Evolutionary conservation across 2,113 vertebrate genomes (phyloP).

Genomic region (Nesospiza acunhae): DNA sequence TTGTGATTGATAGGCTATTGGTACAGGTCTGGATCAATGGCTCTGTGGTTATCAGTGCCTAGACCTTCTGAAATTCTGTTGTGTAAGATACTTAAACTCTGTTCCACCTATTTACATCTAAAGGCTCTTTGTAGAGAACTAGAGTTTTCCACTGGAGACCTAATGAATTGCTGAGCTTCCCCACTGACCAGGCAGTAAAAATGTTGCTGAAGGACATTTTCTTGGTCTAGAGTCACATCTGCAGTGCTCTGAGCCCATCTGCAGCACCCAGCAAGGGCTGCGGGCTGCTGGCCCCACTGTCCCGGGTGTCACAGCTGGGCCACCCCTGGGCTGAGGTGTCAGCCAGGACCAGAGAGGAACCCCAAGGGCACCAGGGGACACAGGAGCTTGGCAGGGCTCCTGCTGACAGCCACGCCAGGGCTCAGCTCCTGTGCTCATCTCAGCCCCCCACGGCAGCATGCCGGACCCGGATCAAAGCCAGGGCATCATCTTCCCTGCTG

Average conservation of each 20-base stretch:
- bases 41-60: neutral
- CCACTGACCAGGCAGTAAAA: neutral
- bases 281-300: neutral
- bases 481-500: neutral
- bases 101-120: neutral
- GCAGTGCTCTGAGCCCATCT: neutral
- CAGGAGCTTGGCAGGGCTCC: neutral
- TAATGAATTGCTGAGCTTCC: neutral
- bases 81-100: neutral
- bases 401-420: neutral
- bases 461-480: accelerated
- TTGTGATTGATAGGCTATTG: neutral
- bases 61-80: neutral
- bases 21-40: neutral
- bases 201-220: neutral
- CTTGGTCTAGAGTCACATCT: neutral
- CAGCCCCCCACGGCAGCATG: accelerated
- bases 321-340: neutral
- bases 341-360: neutral
- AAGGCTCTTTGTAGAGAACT: neutral
- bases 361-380: accelerated
- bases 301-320: neutral
- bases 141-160: neutral
- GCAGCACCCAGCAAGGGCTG: accelerated
- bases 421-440: accelerated